These are phyloP conservation scores for Atrichornis clamosus DNA, from an alignment of 2,113 vertebrate genomes.

Conservation along the genomic window DNA sequence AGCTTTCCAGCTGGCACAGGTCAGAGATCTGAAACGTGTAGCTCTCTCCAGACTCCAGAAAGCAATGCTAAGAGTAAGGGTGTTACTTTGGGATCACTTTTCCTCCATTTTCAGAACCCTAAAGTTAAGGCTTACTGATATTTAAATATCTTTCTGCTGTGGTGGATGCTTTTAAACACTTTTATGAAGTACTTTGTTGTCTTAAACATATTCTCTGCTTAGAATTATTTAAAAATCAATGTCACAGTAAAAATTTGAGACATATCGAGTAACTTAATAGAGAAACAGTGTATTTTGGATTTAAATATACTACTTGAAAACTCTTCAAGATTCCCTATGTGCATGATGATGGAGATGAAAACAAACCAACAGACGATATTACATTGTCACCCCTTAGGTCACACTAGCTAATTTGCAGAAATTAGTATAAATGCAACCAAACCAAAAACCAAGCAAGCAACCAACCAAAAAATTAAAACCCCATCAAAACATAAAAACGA, in stretches of 20 bases:
- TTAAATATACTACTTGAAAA: background rate
- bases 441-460: no score
- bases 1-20: background rate
- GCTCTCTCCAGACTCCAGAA: background rate
- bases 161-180: background rate
- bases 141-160: background rate
- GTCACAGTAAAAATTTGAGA: background rate
- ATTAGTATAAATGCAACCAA: background rate
- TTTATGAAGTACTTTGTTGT: background rate
- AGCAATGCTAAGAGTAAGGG: background rate
- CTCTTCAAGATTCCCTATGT: background rate
- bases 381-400: background rate
- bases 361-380: background rate
- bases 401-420: background rate
- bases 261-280: background rate
- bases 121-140: background rate
- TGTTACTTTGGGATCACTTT: background rate
- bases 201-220: background rate
- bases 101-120: background rate
- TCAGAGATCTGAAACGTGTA: background rate
- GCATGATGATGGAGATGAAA: background rate
- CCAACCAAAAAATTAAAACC: fast-evolving
- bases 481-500: background rate
- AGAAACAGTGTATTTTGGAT: background rate
- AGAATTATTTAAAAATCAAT: background rate